Evolutionary conservation across 2,113 vertebrate genomes (phyloP).

Genomic region (Stercorarius parasiticus): DNA sequence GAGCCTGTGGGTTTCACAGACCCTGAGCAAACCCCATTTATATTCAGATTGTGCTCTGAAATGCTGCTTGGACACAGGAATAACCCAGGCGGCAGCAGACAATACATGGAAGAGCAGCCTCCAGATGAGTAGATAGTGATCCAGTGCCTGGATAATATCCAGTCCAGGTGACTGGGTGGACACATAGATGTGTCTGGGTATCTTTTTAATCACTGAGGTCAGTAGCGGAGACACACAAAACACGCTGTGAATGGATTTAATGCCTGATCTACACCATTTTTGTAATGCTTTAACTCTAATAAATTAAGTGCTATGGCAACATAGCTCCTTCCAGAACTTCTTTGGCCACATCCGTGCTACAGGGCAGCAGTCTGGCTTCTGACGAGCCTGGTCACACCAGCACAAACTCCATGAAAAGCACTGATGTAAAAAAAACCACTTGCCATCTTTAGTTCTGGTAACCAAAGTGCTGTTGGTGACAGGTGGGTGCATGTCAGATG

Average conservation of each 20-base stretch:
- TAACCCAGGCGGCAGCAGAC: not conserved
- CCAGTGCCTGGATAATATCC: not conserved
- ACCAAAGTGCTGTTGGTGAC: not conserved
- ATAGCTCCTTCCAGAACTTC: not conserved
- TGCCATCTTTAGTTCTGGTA: not conserved
- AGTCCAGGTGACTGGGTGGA: not conserved
- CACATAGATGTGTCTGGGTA: too few species aligned
- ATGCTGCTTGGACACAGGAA: not conserved
- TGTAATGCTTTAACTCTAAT: not conserved
- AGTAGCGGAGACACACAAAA: not conserved
- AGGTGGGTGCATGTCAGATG: not conserved
- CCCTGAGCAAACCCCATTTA: not conserved
- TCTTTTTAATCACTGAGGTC: not conserved
- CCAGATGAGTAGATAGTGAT: not conserved
- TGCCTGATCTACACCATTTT: not conserved
- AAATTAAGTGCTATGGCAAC: not conserved
- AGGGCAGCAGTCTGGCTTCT: not conserved
- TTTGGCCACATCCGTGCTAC: not conserved
- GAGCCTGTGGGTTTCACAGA: not conserved
- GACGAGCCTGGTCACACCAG: not conserved
- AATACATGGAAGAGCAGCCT: not conserved
- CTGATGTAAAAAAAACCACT: not conserved
- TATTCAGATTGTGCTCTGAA: not conserved
- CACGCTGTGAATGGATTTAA: not conserved
- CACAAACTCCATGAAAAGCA: not conserved